Evolutionary conservation across 2,113 vertebrate genomes (phyloP), one percentile per base, ranked within the genome.

Genomic region (Triplophysa tibetana): DNA sequence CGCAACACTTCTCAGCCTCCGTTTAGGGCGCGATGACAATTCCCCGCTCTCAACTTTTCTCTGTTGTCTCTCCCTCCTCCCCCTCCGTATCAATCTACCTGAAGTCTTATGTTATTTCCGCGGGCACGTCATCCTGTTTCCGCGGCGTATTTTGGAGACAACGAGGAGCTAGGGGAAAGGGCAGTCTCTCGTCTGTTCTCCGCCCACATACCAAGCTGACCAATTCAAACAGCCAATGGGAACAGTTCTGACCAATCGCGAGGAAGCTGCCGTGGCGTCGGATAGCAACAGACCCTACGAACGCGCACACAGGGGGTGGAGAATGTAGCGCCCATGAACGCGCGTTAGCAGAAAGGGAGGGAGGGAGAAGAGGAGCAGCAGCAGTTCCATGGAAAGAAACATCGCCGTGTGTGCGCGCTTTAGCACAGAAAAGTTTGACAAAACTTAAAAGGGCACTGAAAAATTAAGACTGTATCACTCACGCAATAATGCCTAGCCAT

Each of bases 251-350:
- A 85, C 93, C 91, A 93, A 93, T 93, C 0, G 84, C 60, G 1
- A 16, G 5, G 75, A 81, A 89, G 89, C 89, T 93, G 91, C 92
- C 92, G 68, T 82, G 80, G 91, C 91, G 91, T 91, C 85, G 93
- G 93, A 89, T 93, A 93, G 93, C 92, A 94, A 93, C 92, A 94
- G 93, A 88, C 86, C 64, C 69, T 86, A 83, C 81, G 89, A 89
- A 88, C 86, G 88, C 78, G 89, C 87, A 84, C 54, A 75, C 70
- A 72, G 80, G 79, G 86, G 84, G 67, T 54, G 82, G 81, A 75
- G 78, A 60, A 62, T 43, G 70, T 81, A 77, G 58, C 64, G 68
- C 65, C 43, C 62, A 45, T 75, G 79, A 62, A 61, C 78, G 81
- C 75, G 82, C 76, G 76, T 68, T 60, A 79, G 74, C 64, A 43